These are phyloP conservation scores for Lampropteryx suffumata DNA, from an alignment of 2,888 invertebrate species.

Conservation along the genomic window DNA sequence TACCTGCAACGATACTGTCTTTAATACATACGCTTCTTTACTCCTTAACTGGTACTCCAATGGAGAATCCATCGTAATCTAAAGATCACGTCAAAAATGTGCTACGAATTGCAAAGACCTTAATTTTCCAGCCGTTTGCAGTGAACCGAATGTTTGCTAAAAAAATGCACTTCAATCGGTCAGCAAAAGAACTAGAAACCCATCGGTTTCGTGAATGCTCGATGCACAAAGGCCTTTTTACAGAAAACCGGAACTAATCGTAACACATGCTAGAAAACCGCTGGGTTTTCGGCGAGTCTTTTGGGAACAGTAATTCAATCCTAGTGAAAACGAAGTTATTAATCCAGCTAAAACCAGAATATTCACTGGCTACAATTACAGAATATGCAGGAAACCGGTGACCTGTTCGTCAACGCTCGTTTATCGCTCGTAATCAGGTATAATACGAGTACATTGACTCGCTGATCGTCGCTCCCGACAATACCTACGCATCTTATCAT, in stretches of 20 bases:
- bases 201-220: conserved; percentile 7
- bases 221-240: conserved; percentile 13
- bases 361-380: neutral
- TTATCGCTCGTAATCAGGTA: too few relatives aligned
- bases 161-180: neutral
- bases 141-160: conserved; percentile 8
- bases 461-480: too few relatives aligned
- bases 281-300: conserved; percentile 4
- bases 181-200: conserved; percentile 4
- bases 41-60: too few relatives aligned
- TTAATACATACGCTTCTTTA: neutral
- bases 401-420: too few relatives aligned
- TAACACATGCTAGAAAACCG: neutral
- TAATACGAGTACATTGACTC: too few relatives aligned
- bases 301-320: conserved; percentile 8
- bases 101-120: too few relatives aligned
- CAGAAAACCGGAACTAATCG: neutral
- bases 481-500: too few relatives aligned
- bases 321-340: conserved; percentile 6
- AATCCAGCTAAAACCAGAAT: conserved; percentile 1
- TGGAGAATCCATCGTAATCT: too few relatives aligned
- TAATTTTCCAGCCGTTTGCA: neutral
- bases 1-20: conserved; percentile 44
- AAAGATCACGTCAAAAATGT: too few relatives aligned
- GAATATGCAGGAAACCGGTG: neutral